phyloP scores from a whole-genome alignment of 2,113 vertebrate genomes.

The Brachyistius frenatus region DNA sequence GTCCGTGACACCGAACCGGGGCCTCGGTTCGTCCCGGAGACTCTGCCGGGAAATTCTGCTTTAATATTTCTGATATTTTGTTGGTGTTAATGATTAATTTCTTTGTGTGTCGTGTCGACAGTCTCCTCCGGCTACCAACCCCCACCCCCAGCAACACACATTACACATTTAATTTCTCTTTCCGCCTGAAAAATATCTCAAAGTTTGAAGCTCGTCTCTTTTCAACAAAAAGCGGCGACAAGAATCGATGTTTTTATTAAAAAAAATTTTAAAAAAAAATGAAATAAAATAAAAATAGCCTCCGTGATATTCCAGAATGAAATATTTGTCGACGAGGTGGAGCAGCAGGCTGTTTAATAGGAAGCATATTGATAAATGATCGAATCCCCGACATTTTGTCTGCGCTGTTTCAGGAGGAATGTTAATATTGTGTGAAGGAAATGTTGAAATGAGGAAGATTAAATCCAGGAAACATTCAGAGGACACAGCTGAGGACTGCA shows the following conservation, averaged over 20 bases:
- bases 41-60: conserved; percentile 41
- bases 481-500: conserved; percentile 8
- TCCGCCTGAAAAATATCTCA: conserved; percentile 60
- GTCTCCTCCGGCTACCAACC: conserved; percentile 73
- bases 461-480: conserved; percentile 44
- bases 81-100: conserved; percentile 86
- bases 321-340: no score
- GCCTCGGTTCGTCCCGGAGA: conserved; percentile 8
- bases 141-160: conserved; percentile 74
- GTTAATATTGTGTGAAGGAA: conserved; percentile 30
- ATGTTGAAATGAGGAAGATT: conserved; percentile 37
- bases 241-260: conserved; percentile 35
- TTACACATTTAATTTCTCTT: conserved; percentile 42
- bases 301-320: no score
- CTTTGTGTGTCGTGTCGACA: conserved; percentile 87
- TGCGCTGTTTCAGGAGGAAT: conserved; percentile 73
- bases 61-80: conserved; percentile 81
- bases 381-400: conserved; percentile 79
- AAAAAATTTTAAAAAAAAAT: conserved; percentile 34
- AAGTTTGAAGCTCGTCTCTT: conserved; percentile 68
- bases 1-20: conserved; percentile 19
- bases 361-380: conserved; percentile 75
- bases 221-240: conserved; percentile 26
- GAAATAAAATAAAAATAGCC: conserved; percentile 64
- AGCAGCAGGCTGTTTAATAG: conserved; percentile 60